Conservation (phyloP, 2,888 invertebrate genomes). For the Lacanobia wlatinum region DNA sequence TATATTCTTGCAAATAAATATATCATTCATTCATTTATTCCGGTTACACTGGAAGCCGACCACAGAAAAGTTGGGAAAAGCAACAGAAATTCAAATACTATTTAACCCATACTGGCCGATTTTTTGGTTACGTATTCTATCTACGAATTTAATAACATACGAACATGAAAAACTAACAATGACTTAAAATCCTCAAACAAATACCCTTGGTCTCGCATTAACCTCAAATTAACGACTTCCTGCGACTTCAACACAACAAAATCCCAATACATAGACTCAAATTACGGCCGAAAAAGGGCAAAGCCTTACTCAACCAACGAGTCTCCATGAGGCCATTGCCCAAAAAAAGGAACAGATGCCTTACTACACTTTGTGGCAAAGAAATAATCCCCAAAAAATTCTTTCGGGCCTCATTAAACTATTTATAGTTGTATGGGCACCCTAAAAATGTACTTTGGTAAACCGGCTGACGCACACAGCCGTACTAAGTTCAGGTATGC, state of each 20-base stretch:
- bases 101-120: too few species aligned
- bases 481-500: constrained; percentile 20
- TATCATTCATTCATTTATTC: too few species aligned
- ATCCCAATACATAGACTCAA: constrained; percentile 50
- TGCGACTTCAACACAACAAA: constrained; percentile 24
- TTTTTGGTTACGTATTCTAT: not conserved
- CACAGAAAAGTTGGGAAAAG: too few species aligned
- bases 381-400: constrained; percentile 70
- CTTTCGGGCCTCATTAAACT: constrained; percentile 74
- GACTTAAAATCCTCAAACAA: not conserved
- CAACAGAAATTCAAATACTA: too few species aligned
- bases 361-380: constrained; percentile 51
- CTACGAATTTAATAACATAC: not conserved
- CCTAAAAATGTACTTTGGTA: constrained; percentile 82
- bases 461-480: constrained; percentile 83
- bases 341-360: constrained; percentile 55
- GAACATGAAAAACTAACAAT: constrained; percentile 15
- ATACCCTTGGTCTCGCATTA: constrained; percentile 3
- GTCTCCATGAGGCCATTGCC: constrained; percentile 31
- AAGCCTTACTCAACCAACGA: constrained; percentile 34
- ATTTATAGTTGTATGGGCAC: constrained; percentile 80
- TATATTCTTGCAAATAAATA: too few species aligned
- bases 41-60: too few species aligned
- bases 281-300: constrained; percentile 48
- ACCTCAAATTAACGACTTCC: constrained; percentile 35